Evolutionary conservation across 2,113 vertebrate species (phyloP).

Genomic region (Campylorhamphus procurvoides): DNA sequence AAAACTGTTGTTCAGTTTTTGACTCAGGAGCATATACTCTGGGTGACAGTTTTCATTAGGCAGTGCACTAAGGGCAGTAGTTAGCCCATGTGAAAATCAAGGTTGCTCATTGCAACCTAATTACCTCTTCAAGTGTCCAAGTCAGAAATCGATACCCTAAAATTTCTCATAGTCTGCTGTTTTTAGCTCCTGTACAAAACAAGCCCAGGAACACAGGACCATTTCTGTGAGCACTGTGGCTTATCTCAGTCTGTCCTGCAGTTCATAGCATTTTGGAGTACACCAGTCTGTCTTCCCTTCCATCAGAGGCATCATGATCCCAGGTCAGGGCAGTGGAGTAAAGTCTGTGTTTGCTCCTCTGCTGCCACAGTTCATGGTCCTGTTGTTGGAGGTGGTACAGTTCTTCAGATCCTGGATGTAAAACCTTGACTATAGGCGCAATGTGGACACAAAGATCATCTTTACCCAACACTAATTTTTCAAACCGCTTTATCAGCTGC

Average conservation of each 20-base stretch:
- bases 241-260: not conserved
- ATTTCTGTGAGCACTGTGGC: not conserved
- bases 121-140: not conserved
- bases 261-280: not conserved
- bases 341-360: not conserved
- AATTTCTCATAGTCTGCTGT: not conserved
- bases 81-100: not conserved
- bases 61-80: not conserved
- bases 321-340: rapidly evolving
- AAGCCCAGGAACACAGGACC: not conserved
- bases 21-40: not conserved
- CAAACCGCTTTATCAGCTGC: not conserved
- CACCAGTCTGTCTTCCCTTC: not conserved
- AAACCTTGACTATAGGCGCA: not conserved
- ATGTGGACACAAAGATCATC: not conserved
- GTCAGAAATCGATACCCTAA: not conserved
- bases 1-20: not conserved
- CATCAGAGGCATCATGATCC: not conserved
- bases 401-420: not conserved
- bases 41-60: slow-evolving; percentile 1
- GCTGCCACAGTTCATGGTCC: not conserved
- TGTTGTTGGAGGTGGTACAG: not conserved
- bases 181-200: not conserved
- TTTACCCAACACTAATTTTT: not conserved
- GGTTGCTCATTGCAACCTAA: not conserved